A percentile compares a stretch with the other conserved stretches of the same genome.
phyloP scores from a whole-genome alignment of 35 echinoderm and acorn worm genomes.

The Heliocidaris erythrogramma region DNA sequence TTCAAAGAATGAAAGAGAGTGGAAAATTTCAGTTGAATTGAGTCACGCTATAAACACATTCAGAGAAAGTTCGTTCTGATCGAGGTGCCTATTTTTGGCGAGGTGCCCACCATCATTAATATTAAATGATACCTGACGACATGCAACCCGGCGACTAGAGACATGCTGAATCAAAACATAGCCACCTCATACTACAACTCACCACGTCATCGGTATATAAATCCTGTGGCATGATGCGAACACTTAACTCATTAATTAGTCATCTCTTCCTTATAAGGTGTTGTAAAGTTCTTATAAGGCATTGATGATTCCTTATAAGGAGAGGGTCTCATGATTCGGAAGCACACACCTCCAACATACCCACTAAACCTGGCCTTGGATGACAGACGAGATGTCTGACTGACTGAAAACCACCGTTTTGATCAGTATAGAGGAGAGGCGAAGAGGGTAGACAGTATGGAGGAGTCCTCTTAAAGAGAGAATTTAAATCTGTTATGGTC shows the following conservation, averaged over 20 bases:
- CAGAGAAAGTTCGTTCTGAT: neutral
- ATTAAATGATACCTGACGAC: neutral
- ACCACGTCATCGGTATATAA: neutral
- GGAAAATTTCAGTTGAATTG: neutral
- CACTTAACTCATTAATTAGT: constrained; percentile 13
- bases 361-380: neutral
- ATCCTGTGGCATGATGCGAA: neutral
- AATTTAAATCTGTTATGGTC: too few relatives aligned
- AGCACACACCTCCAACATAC: neutral
- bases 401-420: neutral
- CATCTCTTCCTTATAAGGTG: neutral
- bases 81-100: neutral
- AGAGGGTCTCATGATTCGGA: neutral
- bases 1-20: neutral
- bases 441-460: neutral
- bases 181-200: neutral
- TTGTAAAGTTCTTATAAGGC: neutral
- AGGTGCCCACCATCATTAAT: neutral
- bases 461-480: too few relatives aligned
- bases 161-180: neutral
- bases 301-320: neutral
- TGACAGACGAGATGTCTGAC: constrained; percentile 9
- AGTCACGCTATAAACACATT: neutral
- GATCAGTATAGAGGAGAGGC: neutral
- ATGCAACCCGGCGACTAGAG: neutral